These are phyloP conservation scores for Spicauda simplicius DNA, from an alignment of 2,888 invertebrate genomes.

Conservation along the genomic window DNA sequence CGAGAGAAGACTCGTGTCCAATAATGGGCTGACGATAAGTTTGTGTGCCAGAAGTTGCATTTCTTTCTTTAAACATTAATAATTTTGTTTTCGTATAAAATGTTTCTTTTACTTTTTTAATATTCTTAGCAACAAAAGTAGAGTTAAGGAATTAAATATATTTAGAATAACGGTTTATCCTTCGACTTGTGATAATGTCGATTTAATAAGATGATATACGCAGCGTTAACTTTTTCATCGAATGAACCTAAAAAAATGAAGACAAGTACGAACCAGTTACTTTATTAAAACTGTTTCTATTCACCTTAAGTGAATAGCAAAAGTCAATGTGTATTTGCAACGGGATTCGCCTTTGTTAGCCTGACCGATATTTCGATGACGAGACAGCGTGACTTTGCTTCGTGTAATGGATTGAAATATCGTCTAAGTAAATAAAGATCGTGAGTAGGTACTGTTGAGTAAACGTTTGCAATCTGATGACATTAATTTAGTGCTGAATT, in stretches of 20 bases:
- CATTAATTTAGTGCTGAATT: constrained; percentile 4
- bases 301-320: not conserved
- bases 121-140: too few relatives aligned
- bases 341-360: constrained; percentile 9
- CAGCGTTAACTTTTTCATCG: too few relatives aligned
- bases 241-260: not conserved
- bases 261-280: not conserved
- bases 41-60: too few relatives aligned
- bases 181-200: too few relatives aligned
- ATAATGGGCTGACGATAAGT: too few relatives aligned
- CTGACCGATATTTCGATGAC: constrained; percentile 12
- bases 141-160: too few relatives aligned
- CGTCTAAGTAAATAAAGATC: constrained; percentile 5
- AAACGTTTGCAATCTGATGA: constrained; percentile 1
- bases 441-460: constrained; percentile 4
- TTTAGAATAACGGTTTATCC: too few relatives aligned
- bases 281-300: not conserved
- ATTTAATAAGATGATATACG: too few relatives aligned
- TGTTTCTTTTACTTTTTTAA: too few relatives aligned
- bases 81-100: too few relatives aligned
- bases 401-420: constrained; percentile 16
- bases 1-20: too few relatives aligned
- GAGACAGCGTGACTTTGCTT: constrained; percentile 11
- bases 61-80: too few relatives aligned
- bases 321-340: constrained; percentile 1